Evolutionary conservation across 2,888 invertebrate species (phyloP).

Genomic region (Zelleria hepariella): DNA sequence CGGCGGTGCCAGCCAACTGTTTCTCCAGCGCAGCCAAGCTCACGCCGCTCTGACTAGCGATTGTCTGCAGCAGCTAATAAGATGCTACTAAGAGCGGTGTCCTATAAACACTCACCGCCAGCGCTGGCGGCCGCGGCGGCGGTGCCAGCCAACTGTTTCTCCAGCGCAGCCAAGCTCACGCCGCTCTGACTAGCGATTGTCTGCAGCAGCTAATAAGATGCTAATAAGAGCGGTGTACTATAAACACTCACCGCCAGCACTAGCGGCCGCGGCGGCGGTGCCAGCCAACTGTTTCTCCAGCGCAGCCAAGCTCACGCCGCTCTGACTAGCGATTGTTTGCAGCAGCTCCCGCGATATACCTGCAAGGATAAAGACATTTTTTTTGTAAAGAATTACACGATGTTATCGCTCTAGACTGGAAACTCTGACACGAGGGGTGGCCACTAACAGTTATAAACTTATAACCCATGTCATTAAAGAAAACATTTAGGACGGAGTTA

Average conservation of each 20-base stretch:
- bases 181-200: slow-evolving; percentile 69
- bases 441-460: too few species aligned
- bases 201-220: slow-evolving; percentile 59
- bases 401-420: too few species aligned
- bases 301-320: slow-evolving; percentile 62
- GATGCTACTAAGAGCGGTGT: too few species aligned
- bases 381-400: too few species aligned
- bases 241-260: slow-evolving; percentile 14
- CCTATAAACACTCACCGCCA: not conserved
- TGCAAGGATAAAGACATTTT: slow-evolving; percentile 15
- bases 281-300: slow-evolving; percentile 61
- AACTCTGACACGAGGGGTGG: too few species aligned
- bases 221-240: too few species aligned
- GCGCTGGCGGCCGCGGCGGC: slow-evolving; percentile 32
- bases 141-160: slow-evolving; percentile 57
- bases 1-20: slow-evolving; percentile 51
- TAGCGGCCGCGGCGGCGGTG: slow-evolving; percentile 31
- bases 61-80: slow-evolving; percentile 63
- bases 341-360: slow-evolving; percentile 65
- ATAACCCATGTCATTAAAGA: too few species aligned
- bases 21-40: slow-evolving; percentile 61
- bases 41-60: slow-evolving; percentile 67
- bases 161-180: slow-evolving; percentile 59
- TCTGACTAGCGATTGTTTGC: slow-evolving; percentile 67
- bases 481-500: too few species aligned